Percentiles rank a stretch among this genome's conserved stretches.
phyloP scores from a whole-genome alignment of 2,797 vertebrate species.

The Thripadectes ignobilis region DNA sequence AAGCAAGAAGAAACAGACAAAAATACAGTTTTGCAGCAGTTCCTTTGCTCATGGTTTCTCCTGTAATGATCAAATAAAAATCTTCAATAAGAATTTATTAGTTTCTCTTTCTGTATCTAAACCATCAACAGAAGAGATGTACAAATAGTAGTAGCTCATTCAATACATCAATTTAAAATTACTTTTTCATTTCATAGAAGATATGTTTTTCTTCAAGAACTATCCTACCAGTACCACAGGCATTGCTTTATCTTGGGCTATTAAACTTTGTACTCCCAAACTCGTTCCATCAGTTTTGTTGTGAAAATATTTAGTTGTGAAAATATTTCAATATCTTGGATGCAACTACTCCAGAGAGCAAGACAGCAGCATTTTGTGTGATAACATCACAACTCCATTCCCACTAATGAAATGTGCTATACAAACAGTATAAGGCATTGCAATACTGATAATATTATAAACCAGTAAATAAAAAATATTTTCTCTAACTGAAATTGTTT shows the following conservation, averaged over 20 bases:
- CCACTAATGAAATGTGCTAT: not conserved
- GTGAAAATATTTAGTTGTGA: not conserved
- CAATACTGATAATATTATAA: not conserved
- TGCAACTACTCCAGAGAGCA: not conserved
- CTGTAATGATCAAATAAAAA: not conserved
- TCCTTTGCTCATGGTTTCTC: not conserved
- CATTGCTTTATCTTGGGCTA: not conserved
- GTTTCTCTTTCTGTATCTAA: not conserved
- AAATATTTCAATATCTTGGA: not conserved
- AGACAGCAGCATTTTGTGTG: not conserved
- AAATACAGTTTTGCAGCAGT: not conserved
- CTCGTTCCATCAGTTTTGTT: not conserved
- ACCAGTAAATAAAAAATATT: not conserved
- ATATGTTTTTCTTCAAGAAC: not conserved
- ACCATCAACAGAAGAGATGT: not conserved
- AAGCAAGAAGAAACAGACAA: not conserved
- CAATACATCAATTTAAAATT: not conserved
- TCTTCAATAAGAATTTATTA: not conserved
- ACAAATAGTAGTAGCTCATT: not conserved
- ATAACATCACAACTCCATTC: not conserved
- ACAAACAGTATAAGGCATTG: not conserved
- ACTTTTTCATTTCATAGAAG: not conserved
- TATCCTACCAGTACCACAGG: not conserved
- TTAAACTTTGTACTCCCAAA: not conserved
- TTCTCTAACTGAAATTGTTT: not conserved